These are phyloP conservation scores for Mesorhabditis belari DNA, from an alignment of 2,888 invertebrate genomes.

Conservation along the genomic window DNA sequence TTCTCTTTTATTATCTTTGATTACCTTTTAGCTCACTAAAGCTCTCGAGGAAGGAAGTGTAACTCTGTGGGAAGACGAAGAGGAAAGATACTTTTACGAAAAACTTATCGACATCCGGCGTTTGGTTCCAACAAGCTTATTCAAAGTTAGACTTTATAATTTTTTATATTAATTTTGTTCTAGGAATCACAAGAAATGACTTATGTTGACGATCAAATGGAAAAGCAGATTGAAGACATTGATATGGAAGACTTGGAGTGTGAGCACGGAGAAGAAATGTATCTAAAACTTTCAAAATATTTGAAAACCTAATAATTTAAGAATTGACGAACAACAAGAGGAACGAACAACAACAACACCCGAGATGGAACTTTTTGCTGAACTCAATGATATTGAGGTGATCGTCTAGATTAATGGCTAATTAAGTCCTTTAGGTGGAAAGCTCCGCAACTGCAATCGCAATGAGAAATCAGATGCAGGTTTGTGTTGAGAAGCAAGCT, in stretches of 20 bases:
- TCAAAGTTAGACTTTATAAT: slow-evolving; percentile 12
- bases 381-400: neutral
- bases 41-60: slow-evolving; percentile 36
- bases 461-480: neutral
- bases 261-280: slow-evolving; percentile 9
- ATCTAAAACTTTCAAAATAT: too few relatives aligned
- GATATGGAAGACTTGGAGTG: slow-evolving; percentile 21
- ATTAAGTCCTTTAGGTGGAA: neutral
- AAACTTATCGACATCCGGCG: slow-evolving; percentile 26
- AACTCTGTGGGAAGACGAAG: slow-evolving; percentile 41
- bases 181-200: slow-evolving; percentile 23
- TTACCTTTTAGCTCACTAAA: slow-evolving; percentile 21
- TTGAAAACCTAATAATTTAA: too few relatives aligned
- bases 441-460: neutral
- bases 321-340: neutral
- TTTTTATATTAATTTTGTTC: neutral
- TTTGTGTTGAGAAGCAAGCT: neutral
- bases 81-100: slow-evolving; percentile 38
- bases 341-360: neutral
- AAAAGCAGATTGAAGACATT: slow-evolving; percentile 17
- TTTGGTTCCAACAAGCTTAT: slow-evolving; percentile 25
- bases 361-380: slow-evolving; percentile 6
- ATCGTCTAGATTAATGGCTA: too few relatives aligned
- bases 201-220: slow-evolving; percentile 12
- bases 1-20: neutral